phyloP scores from a whole-genome alignment of 2,797 vertebrate genomes.

The Fundulus diaphanus region DNA sequence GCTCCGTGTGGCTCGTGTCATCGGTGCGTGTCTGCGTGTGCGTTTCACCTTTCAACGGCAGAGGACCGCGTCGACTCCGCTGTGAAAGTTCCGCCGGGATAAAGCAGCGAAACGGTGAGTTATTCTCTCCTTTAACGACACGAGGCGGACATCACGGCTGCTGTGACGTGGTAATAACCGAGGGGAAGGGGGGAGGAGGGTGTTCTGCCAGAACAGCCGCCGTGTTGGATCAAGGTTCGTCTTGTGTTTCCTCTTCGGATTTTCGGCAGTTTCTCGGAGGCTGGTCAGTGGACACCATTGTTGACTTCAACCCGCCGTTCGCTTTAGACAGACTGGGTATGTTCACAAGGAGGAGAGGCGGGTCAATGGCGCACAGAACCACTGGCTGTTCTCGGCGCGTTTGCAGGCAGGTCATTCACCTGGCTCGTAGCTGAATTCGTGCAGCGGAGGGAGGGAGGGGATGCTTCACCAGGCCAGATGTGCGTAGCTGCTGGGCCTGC shows the following conservation, averaged over 20 bases:
- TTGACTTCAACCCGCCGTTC: slow-evolving; percentile 11
- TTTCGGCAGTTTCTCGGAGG: slow-evolving; percentile 42
- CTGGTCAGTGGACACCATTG: slow-evolving; percentile 63
- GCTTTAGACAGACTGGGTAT: neutral
- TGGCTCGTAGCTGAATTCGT: slow-evolving; percentile 36
- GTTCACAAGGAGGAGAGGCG: no score
- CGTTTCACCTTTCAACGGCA: neutral
- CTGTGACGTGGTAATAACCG: neutral
- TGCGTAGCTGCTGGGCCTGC: slow-evolving; percentile 51
- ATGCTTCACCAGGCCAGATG: slow-evolving; percentile 59
- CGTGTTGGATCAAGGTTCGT: slow-evolving; percentile 26
- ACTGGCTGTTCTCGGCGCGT: no score
- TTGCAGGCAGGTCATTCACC: slow-evolving; percentile 65
- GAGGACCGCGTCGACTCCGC: slow-evolving; percentile 15
- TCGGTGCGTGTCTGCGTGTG: neutral
- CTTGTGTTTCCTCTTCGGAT: slow-evolving; percentile 16
- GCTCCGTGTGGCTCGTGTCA: slow-evolving; percentile 19
- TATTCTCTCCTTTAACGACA: neutral
- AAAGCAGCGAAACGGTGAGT: neutral
- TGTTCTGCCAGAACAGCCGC: slow-evolving; percentile 10
- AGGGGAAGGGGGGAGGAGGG: neutral
- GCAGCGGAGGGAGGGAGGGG: neutral
- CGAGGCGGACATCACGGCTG: neutral
- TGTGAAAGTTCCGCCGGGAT: slow-evolving; percentile 41
- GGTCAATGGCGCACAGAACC: neutral